A percentile compares a stretch with the other conserved stretches of the same genome.
Conservation (phyloP, 2,113 vertebrate genomes). For the Muntiacus muntjak region DNA sequence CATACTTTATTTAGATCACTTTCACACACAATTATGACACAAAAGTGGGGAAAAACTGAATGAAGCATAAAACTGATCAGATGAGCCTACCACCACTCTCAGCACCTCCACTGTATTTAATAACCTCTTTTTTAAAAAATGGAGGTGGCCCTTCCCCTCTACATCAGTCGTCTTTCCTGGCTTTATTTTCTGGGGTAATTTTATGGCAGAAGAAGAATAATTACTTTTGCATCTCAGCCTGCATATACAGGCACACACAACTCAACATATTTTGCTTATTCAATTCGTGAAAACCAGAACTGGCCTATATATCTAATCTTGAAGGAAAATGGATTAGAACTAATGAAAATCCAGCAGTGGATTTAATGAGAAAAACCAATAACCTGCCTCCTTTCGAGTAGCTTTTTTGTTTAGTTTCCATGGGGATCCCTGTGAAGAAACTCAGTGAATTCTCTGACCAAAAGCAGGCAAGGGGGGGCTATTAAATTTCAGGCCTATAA, state of each 20-base stretch:
- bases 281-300: slow-evolving; percentile 28
- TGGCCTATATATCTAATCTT: slow-evolving; percentile 34
- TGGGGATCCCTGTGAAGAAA: slow-evolving; percentile 25
- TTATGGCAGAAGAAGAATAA: not conserved
- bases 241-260: not conserved
- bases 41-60: not conserved
- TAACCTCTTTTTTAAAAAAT: not conserved
- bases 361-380: slow-evolving; percentile 65
- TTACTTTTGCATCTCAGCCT: not conserved
- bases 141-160: not conserved
- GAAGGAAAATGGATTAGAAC: slow-evolving; percentile 57
- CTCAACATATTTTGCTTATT: slow-evolving; percentile 20
- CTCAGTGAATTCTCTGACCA: not conserved
- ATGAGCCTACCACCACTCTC: not conserved
- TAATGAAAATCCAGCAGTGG: slow-evolving; percentile 57
- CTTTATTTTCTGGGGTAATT: not conserved
- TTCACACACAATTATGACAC: not conserved
- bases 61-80: not conserved
- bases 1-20: not conserved
- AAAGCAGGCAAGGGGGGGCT: not conserved
- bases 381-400: slow-evolving; percentile 52
- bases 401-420: slow-evolving; percentile 54
- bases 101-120: not conserved
- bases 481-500: not conserved
- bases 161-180: not conserved